Evolutionary conservation across 2,797 vertebrate species (phyloP).

Genomic region (Apodemus agrarius): DNA sequence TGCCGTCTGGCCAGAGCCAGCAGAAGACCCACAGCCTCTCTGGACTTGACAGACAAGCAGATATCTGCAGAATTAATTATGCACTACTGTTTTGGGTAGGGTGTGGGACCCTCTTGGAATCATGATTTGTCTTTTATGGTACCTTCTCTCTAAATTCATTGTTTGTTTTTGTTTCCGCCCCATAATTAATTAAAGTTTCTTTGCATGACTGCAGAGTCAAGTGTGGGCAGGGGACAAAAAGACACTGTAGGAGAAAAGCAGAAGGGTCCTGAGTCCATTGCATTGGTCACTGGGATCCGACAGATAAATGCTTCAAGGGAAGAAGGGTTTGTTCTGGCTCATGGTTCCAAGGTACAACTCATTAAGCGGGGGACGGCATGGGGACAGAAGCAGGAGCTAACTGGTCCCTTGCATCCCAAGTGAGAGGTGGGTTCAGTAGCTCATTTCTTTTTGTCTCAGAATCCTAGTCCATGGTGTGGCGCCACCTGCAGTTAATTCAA

Average conservation of each 20-base stretch:
- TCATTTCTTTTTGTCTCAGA: background rate
- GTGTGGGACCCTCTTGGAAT: background rate
- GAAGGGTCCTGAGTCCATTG: background rate
- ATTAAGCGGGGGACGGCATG: background rate
- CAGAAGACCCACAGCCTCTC: background rate
- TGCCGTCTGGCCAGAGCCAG: background rate
- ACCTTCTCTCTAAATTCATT: background rate
- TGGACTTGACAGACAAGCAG: background rate
- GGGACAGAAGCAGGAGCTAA: background rate
- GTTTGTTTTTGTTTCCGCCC: background rate
- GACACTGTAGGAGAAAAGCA: background rate
- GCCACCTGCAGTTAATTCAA: background rate
- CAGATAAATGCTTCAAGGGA: background rate
- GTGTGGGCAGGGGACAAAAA: background rate
- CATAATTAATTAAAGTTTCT: slow-evolving; percentile 65
- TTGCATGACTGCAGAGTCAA: accelerated
- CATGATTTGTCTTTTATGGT: background rate
- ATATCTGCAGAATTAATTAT: accelerated
- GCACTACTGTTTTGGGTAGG: background rate
- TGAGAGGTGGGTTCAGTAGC: too few relatives aligned
- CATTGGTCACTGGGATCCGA: background rate
- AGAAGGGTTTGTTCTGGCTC: background rate
- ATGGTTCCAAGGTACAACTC: background rate
- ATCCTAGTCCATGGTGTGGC: background rate
- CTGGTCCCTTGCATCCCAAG: background rate